Conservation (phyloP, 2,113 vertebrate species). For the Hippocampus comes region DNA sequence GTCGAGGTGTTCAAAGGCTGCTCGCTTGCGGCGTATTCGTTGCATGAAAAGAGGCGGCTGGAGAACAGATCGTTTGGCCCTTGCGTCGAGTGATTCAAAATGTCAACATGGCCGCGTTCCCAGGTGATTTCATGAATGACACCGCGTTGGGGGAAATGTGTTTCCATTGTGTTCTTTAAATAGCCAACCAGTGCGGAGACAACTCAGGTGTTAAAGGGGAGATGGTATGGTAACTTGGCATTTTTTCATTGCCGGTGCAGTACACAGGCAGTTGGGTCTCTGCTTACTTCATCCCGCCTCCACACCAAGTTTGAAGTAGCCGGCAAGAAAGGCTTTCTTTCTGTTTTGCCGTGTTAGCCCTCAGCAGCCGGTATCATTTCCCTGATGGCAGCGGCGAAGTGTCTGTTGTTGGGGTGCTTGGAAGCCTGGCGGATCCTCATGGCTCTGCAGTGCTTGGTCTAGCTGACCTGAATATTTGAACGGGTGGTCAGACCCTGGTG, state of each 20-base stretch:
- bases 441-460: too few species aligned
- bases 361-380: background rate
- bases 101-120: slow-evolving; percentile 23
- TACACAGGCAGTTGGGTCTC: too few species aligned
- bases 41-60: background rate
- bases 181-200: background rate
- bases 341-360: background rate
- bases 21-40: slow-evolving; percentile 16
- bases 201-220: background rate
- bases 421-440: background rate
- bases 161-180: slow-evolving; percentile 19
- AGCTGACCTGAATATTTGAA: background rate
- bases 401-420: background rate
- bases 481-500: background rate
- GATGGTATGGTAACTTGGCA: background rate
- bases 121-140: slow-evolving; percentile 22
- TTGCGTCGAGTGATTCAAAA: slow-evolving; percentile 6
- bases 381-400: background rate
- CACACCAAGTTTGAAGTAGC: too few species aligned
- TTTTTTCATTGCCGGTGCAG: background rate
- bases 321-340: too few species aligned
- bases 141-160: slow-evolving; percentile 7
- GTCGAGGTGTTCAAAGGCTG: background rate
- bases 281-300: too few species aligned
- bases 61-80: background rate